These are phyloP conservation scores for Sebastes fasciatus DNA, from an alignment of 2,113 vertebrate genomes.

Conservation along the genomic window DNA sequence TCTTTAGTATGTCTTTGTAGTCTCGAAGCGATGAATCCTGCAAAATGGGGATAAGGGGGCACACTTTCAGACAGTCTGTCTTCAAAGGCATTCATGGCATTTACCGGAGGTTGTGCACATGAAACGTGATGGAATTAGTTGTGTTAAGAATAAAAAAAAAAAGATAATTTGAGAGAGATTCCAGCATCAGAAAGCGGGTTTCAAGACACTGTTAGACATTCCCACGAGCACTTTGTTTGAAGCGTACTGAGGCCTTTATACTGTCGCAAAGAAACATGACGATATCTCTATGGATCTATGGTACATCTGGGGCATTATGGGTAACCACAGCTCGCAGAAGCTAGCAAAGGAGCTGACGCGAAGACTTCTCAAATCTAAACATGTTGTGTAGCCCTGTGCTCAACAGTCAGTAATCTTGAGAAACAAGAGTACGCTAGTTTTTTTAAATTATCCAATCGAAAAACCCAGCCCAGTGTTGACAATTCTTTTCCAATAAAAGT, in stretches of 20 bases:
- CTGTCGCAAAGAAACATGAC: neutral
- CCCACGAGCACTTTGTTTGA: neutral
- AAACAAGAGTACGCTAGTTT: too few species aligned
- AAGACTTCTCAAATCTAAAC: neutral
- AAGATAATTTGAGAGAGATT: neutral
- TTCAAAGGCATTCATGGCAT: neutral
- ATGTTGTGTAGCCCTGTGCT: neutral
- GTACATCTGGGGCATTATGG: neutral
- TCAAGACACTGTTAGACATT: neutral
- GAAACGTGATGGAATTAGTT: neutral
- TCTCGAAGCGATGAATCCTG: neutral
- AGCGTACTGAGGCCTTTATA: neutral
- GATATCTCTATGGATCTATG: neutral
- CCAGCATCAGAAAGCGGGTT: neutral
- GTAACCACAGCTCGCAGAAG: neutral
- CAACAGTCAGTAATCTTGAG: neutral
- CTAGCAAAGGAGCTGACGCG: neutral
- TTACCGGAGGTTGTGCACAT: neutral
- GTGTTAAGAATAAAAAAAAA: neutral
- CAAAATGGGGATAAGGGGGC: neutral
- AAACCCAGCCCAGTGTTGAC: too few species aligned
- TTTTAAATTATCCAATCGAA: too few species aligned
- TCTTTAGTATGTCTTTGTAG: slow-evolving; percentile 4
- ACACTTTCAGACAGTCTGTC: neutral
- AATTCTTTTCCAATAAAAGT: too few species aligned